phyloP scores from a whole-genome alignment of 2,797 vertebrate species.

The Siniperca undulata region DNA sequence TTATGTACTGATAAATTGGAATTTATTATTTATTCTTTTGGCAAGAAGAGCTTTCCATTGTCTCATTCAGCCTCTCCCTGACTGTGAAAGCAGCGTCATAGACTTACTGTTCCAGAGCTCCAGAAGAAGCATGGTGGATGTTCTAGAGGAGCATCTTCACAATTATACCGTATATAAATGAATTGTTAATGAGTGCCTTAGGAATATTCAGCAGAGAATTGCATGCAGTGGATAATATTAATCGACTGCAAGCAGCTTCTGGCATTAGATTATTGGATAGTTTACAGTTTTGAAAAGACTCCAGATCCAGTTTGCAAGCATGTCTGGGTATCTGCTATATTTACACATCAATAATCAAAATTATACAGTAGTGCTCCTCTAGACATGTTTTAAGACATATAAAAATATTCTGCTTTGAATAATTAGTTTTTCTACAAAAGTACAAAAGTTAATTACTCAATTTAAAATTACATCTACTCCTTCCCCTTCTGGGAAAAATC shows the following conservation, averaged over 20 bases:
- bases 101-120: neutral
- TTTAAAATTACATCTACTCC: neutral
- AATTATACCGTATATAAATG: neutral
- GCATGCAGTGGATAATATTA: neutral
- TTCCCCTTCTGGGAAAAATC: neutral
- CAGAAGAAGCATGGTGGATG: neutral
- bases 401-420: neutral
- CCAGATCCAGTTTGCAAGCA: neutral
- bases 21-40: slow-evolving; percentile 34
- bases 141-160: neutral
- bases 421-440: neutral
- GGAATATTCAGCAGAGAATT: slow-evolving; percentile 20
- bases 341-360: neutral
- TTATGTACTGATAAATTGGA: slow-evolving; percentile 21
- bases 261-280: neutral
- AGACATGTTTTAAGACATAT: neutral
- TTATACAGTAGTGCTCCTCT: neutral
- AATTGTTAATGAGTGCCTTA: slow-evolving; percentile 30
- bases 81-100: slow-evolving; percentile 1
- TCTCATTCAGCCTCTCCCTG: slow-evolving; percentile 9
- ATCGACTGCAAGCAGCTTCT: slow-evolving; percentile 12
- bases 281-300: slow-evolving; percentile 9
- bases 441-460: neutral
- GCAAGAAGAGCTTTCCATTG: slow-evolving; percentile 30
- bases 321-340: neutral